Conservation (phyloP, 2,797 vertebrate genomes). For the Ara ararauna region DNA sequence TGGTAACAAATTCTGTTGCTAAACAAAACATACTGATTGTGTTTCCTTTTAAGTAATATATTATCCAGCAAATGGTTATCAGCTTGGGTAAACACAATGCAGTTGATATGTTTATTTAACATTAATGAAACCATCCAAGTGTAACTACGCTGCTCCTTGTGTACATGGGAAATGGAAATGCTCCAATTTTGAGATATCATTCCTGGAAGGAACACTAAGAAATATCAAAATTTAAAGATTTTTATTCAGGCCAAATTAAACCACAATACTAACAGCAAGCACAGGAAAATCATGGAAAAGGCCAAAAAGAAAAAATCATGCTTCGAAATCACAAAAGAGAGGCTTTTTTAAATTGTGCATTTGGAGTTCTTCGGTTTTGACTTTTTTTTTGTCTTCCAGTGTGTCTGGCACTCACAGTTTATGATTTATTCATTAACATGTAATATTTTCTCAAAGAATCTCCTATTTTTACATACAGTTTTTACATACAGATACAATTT, state of each 20-base stretch:
- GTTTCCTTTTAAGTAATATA: not conserved
- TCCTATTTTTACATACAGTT: not conserved
- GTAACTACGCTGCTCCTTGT: not conserved
- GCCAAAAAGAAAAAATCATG: not conserved
- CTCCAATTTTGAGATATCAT: not conserved
- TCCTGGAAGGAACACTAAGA: not conserved
- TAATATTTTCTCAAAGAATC: not conserved
- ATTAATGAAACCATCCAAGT: not conserved
- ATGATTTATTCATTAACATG: not conserved
- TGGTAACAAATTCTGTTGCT: not conserved
- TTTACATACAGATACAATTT: not conserved
- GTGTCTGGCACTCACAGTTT: not conserved
- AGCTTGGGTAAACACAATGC: conserved; percentile 22
- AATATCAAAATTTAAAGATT: not conserved
- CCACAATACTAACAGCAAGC: not conserved
- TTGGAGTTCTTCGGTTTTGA: not conserved
- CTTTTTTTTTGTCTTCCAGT: not conserved
- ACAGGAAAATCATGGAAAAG: not conserved
- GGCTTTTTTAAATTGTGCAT: not conserved
- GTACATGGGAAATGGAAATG: not conserved
- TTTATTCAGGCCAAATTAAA: not conserved
- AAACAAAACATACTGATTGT: not conserved
- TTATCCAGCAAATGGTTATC: conserved; percentile 17
- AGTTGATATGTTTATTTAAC: conserved; percentile 9
- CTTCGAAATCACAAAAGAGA: not conserved